Evolutionary conservation across 2,888 invertebrate species (phyloP).

Genomic region (Leptothorax acervorum): DNA sequence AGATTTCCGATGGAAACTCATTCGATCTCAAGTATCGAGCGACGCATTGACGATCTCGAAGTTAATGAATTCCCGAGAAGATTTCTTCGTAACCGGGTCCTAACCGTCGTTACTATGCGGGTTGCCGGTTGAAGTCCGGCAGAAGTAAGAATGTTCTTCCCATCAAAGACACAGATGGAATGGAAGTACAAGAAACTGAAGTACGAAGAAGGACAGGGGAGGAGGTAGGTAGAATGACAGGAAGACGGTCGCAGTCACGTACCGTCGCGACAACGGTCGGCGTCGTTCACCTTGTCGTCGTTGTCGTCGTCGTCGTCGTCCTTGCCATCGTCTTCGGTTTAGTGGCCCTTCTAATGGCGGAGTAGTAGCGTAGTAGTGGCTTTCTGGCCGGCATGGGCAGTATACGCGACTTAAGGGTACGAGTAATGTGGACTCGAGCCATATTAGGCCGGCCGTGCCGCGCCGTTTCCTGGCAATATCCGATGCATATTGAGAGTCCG

Average conservation of each 20-base stretch:
- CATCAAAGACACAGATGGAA: conserved; percentile 72
- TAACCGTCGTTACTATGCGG: conserved; percentile 55
- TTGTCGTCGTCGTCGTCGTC: conserved; percentile 38
- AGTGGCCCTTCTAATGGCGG: conserved; percentile 39
- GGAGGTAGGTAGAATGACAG: conserved; percentile 4
- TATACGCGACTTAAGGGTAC: conserved; percentile 72
- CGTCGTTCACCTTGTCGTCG: conserved; percentile 34
- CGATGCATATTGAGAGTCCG: conserved; percentile 75
- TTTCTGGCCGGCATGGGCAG: conserved; percentile 56
- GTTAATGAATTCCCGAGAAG: conserved; percentile 64
- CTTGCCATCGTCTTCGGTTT: conserved; percentile 46
- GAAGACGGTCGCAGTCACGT: conserved; percentile 33
- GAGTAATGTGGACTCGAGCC: conserved; percentile 82
- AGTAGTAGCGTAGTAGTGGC: conserved; percentile 59
- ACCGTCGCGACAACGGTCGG: conserved; percentile 31
- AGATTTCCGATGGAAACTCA: conserved; percentile 59
- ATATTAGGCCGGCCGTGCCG: conserved; percentile 80
- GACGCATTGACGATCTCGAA: conserved; percentile 61
- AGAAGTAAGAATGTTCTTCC: conserved; percentile 65
- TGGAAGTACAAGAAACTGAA: conserved; percentile 69
- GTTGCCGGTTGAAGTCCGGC: conserved; percentile 13
- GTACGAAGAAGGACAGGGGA: conserved; percentile 42
- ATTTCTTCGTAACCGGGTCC: conserved; percentile 56
- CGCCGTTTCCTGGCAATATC: conserved; percentile 75
- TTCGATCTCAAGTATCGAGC: conserved; percentile 61